These are phyloP conservation scores for Myrmophylax atrothorax DNA, from an alignment of 2,113 vertebrate genomes.

Conservation along the genomic window DNA sequence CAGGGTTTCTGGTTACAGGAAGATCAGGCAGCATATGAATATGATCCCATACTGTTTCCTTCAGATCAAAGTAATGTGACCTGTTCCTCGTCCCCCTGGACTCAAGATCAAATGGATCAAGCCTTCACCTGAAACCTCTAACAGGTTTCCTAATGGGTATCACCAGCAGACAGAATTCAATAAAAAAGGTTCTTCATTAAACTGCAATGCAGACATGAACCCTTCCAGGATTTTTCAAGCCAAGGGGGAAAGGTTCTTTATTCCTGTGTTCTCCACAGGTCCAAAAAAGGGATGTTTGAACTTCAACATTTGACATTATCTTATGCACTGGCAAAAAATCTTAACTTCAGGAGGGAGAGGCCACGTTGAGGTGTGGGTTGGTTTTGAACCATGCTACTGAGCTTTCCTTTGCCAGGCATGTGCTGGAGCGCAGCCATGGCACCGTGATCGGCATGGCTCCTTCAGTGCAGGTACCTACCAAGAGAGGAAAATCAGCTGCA, in stretches of 20 bases:
- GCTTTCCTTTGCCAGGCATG: neutral
- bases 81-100: neutral
- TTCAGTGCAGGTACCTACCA: rapidly evolving
- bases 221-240: neutral
- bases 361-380: neutral
- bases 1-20: neutral
- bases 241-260: neutral
- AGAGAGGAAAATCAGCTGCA: neutral
- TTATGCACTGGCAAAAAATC: neutral
- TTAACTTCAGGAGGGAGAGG: neutral
- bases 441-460: rapidly evolving
- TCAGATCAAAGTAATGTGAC: neutral
- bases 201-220: neutral
- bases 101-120: neutral
- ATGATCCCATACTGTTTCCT: neutral
- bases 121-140: neutral
- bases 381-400: neutral
- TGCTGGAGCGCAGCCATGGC: neutral
- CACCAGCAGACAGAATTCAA: neutral
- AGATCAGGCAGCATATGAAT: neutral
- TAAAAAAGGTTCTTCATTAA: neutral
- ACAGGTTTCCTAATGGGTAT: neutral
- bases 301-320: neutral
- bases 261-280: neutral
- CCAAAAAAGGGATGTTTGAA: neutral